Percentiles rank a stretch among this genome's conserved stretches.
These are phyloP conservation scores for Leucophenga montana DNA, from an alignment of 2,888 invertebrate genomes.

Conservation along the genomic window DNA sequence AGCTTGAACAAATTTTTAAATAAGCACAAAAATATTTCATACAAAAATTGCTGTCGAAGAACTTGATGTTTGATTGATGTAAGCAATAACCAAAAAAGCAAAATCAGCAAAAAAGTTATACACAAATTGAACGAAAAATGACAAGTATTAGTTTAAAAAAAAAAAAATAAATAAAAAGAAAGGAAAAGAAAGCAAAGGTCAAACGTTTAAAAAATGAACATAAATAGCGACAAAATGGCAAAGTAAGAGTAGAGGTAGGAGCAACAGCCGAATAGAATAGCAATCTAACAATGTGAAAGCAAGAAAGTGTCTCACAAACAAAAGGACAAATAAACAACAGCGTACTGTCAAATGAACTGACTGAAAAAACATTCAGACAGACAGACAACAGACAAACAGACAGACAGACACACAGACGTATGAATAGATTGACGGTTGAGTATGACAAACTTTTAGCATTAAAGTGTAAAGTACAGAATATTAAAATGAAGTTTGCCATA, in stretches of 20 bases:
- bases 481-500: conserved; percentile 52
- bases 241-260: conserved; percentile 21
- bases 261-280: conserved; percentile 20
- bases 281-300: background rate
- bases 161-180: background rate
- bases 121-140: background rate
- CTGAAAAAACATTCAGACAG: too few relatives aligned
- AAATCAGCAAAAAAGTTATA: background rate
- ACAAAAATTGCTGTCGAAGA: background rate
- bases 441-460: conserved; percentile 43
- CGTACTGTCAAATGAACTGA: background rate
- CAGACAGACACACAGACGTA: background rate
- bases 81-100: conserved; percentile 5
- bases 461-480: conserved; percentile 62
- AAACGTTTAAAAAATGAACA: conserved; percentile 21
- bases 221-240: background rate
- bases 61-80: conserved; percentile 14
- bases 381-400: too few relatives aligned
- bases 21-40: too few relatives aligned
- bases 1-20: too few relatives aligned
- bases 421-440: conserved; percentile 9
- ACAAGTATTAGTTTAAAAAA: background rate
- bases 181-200: conserved; percentile 19
- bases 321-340: conserved; percentile 10
- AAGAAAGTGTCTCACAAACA: background rate